Percentiles rank a stretch among this genome's conserved stretches.
phyloP scores from a whole-genome alignment of 2,113 vertebrate genomes.

The Guaruba guarouba region DNA sequence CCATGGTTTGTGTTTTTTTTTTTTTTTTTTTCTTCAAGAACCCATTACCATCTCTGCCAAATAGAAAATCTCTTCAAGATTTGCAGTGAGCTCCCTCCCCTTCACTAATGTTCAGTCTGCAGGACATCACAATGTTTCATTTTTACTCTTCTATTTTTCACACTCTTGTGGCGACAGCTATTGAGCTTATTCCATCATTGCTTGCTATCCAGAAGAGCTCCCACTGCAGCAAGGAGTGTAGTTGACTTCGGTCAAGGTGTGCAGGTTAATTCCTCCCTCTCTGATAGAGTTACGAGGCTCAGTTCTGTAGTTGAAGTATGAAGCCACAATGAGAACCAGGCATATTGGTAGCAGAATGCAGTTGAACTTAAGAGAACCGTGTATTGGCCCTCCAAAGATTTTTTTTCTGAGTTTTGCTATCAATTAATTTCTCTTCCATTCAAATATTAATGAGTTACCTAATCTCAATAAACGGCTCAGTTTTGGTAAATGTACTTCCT shows the following conservation, averaged over 20 bases:
- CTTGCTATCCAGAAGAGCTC: background rate
- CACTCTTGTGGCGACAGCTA: background rate
- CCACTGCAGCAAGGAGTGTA: background rate
- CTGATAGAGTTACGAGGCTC: background rate
- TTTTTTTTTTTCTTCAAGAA: background rate
- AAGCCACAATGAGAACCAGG: background rate
- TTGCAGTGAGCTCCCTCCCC: background rate
- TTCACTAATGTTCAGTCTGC: background rate
- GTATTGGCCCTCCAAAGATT: background rate
- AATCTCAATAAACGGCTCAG: background rate
- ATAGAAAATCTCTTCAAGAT: background rate
- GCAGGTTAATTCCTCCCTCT: background rate
- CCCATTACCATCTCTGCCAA: background rate
- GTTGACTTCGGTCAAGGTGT: background rate
- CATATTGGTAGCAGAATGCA: background rate
- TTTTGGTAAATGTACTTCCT: background rate
- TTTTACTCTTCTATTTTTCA: background rate
- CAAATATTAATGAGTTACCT: background rate
- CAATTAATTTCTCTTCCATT: background rate
- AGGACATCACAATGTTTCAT: background rate
- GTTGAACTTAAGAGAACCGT: background rate
- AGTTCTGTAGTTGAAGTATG: background rate
- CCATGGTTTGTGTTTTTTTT: rapidly evolving
- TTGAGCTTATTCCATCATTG: background rate
- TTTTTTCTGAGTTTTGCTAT: background rate